Evolutionary conservation across 2,113 vertebrate genomes (phyloP).

Genomic region (Varanus komodoensis): DNA sequence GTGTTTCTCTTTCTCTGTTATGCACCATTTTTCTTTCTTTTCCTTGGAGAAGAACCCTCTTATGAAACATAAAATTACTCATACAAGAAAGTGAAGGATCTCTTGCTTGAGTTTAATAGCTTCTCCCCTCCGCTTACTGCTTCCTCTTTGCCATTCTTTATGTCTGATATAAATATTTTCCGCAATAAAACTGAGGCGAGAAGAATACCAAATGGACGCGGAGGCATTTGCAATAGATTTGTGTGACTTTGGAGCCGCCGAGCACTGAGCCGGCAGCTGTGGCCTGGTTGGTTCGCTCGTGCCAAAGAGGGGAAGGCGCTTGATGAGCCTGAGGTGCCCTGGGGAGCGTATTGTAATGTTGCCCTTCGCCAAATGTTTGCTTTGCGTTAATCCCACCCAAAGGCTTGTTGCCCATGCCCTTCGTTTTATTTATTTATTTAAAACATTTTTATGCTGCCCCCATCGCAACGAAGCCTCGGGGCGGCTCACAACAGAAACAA

Average conservation of each 20-base stretch:
- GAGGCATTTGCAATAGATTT: background rate
- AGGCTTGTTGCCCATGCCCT: background rate
- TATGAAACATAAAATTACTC: slow-evolving; percentile 8
- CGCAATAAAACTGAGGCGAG: background rate
- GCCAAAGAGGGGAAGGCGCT: background rate
- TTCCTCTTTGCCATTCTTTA: background rate
- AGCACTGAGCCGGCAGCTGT: background rate
- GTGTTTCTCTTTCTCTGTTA: background rate
- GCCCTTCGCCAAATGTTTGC: background rate
- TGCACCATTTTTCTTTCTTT: background rate
- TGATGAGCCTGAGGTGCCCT: background rate
- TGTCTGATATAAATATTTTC: background rate
- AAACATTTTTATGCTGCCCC: too few relatives aligned
- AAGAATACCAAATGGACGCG: background rate
- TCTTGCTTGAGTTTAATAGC: background rate
- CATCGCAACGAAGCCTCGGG: too few relatives aligned
- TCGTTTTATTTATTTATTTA: too few relatives aligned
- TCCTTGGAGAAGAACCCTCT: background rate
- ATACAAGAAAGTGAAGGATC: background rate
- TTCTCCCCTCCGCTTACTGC: background rate
- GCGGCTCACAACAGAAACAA: too few relatives aligned
- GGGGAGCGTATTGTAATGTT: background rate
- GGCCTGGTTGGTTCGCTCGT: background rate
- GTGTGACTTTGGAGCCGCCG: background rate
- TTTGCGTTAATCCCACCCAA: background rate